phyloP scores from a whole-genome alignment of 2,797 vertebrate species.

The Acridotheres tristis region DNA sequence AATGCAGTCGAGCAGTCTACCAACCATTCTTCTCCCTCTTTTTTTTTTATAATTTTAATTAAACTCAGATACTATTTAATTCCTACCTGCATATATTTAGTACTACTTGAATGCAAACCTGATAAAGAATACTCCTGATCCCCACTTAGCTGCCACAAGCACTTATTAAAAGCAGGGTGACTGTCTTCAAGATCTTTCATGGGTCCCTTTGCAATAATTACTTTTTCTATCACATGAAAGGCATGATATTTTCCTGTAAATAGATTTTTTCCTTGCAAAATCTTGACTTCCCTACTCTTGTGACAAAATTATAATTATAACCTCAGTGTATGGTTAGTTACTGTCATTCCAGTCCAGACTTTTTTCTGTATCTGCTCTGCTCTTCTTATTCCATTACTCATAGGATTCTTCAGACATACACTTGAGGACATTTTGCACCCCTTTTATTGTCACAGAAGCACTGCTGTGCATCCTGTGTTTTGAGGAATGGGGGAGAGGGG shows the following conservation, averaged over 20 bases:
- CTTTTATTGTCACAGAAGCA: constrained; percentile 7
- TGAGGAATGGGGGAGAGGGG: background rate
- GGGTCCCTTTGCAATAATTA: constrained; percentile 79
- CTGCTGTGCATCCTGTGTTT: background rate
- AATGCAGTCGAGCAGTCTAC: constrained; percentile 88
- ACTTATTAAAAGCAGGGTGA: constrained; percentile 79
- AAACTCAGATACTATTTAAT: constrained; percentile 96
- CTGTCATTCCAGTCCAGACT: background rate
- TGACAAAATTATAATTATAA: constrained; percentile 75
- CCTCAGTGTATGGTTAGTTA: constrained; percentile 54
- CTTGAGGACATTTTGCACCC: constrained; percentile 22
- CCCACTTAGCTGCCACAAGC: constrained; percentile 85
- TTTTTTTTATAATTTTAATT: constrained; percentile 94
- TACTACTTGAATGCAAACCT: constrained; percentile 91
- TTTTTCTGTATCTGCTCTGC: background rate
- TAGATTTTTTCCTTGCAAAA: constrained; percentile 74
- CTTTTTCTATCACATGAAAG: constrained; percentile 80
- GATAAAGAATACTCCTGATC: constrained; percentile 94
- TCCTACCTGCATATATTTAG: constrained; percentile 90
- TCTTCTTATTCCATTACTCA: constrained; percentile 23
- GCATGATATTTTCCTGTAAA: constrained; percentile 79
- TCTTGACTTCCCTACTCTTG: constrained; percentile 68
- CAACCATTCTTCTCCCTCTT: constrained; percentile 81
- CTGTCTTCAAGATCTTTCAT: constrained; percentile 77
- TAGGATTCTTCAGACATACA: background rate